Conservation (phyloP, 2,797 vertebrate genomes). For the Xenopus petersii region DNA sequence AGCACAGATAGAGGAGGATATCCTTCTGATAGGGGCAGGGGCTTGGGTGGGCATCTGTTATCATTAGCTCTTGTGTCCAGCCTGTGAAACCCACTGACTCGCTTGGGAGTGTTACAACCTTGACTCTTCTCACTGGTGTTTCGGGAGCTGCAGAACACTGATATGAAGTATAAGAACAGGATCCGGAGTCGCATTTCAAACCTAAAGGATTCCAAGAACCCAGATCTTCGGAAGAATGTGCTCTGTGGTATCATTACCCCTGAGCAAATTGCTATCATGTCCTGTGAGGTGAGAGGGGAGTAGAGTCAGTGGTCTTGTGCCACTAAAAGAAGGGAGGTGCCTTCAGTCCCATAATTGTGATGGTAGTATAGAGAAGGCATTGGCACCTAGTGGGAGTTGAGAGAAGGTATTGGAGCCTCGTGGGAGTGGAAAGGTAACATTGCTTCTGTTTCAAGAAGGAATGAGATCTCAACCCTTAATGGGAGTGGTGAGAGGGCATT, state of each 20-base stretch:
- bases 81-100: background rate
- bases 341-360: too few relatives aligned
- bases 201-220: slow-evolving; percentile 93
- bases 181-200: slow-evolving; percentile 93
- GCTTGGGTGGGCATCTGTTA: background rate
- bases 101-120: background rate
- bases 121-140: slow-evolving; percentile 66
- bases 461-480: too few relatives aligned
- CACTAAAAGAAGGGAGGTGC: too few relatives aligned
- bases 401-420: too few relatives aligned
- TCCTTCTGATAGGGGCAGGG: slow-evolving; percentile 68
- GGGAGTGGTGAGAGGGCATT: too few relatives aligned
- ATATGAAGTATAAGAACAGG: slow-evolving; percentile 88
- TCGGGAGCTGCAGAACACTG: slow-evolving; percentile 85
- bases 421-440: too few relatives aligned
- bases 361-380: too few relatives aligned
- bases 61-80: too few relatives aligned
- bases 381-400: too few relatives aligned
- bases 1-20: slow-evolving; percentile 94
- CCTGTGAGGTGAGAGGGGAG: slow-evolving; percentile 76
- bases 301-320: too few relatives aligned
- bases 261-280: slow-evolving; percentile 86
- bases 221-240: slow-evolving; percentile 83
- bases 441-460: too few relatives aligned
- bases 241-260: slow-evolving; percentile 81